Evolutionary conservation across 1,140 invertebrate species (phyloP).

Genomic region (Gerris buenoi): DNA sequence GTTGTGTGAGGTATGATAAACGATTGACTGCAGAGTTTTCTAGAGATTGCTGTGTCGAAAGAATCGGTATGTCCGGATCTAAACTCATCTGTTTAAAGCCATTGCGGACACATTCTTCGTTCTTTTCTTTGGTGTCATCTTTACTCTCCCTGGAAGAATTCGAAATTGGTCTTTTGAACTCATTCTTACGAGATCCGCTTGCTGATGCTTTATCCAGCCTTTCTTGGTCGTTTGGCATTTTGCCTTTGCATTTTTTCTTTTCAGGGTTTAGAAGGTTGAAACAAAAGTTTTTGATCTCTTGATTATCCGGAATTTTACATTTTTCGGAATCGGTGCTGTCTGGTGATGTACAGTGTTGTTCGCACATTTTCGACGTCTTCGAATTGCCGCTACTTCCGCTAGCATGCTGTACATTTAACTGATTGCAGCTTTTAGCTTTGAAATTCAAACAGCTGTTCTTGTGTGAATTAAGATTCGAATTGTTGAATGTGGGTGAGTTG

Average conservation of each 20-base stretch:
- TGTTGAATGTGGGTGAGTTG: not conserved
- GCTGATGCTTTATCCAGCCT: not conserved
- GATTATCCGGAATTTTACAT: not conserved
- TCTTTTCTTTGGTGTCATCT: not conserved
- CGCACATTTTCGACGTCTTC: not conserved
- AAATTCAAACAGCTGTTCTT: not conserved
- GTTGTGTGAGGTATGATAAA: not conserved
- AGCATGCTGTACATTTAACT: not conserved
- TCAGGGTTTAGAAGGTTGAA: not conserved
- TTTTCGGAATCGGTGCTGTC: not conserved
- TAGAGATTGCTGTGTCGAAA: too few species aligned
- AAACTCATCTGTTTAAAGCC: too few species aligned
- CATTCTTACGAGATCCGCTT: not conserved
- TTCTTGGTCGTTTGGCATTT: not conserved
- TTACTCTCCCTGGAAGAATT: not conserved
- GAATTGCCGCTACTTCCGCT: not conserved
- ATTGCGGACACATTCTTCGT: too few species aligned
- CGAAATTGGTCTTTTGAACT: not conserved
- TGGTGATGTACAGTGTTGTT: not conserved
- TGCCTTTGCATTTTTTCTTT: not conserved
- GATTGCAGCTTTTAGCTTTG: not conserved
- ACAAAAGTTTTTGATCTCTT: not conserved
- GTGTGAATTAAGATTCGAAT: not conserved
- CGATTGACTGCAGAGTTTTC: not conserved
- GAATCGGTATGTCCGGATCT: too few species aligned